Evolutionary conservation across 2,797 vertebrate species (phyloP).

Genomic region (Botia almorhae): DNA sequence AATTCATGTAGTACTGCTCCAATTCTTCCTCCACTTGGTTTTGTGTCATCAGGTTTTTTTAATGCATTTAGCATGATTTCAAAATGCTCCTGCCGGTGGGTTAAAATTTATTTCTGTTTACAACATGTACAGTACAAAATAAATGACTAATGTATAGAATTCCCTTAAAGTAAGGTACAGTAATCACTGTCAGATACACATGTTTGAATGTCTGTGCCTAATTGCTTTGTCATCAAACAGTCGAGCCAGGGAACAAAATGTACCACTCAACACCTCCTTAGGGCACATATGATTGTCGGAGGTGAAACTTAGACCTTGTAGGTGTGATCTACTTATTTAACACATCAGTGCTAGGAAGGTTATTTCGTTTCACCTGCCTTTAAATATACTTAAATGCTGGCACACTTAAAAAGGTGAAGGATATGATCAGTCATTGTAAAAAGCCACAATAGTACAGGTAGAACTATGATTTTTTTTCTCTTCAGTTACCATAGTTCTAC

Average conservation of each 20-base stretch:
- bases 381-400: too few species aligned
- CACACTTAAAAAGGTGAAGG: too few species aligned
- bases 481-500: not conserved
- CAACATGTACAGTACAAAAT: slow-evolving; percentile 30
- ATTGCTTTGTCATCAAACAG: slow-evolving; percentile 22
- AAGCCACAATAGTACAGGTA: not conserved
- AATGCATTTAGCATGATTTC: slow-evolving; percentile 44
- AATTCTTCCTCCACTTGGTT: slow-evolving; percentile 23
- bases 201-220: slow-evolving; percentile 23
- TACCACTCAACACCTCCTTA: not conserved
- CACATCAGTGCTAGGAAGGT: not conserved
- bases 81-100: not conserved
- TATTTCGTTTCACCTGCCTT: not conserved
- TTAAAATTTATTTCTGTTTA: slow-evolving; percentile 31
- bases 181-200: slow-evolving; percentile 1
- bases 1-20: slow-evolving; percentile 30
- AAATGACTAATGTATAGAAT: slow-evolving; percentile 26
- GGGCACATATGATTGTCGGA: not conserved
- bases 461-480: not conserved
- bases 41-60: slow-evolving; percentile 49
- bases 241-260: slow-evolving; percentile 17
- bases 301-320: not conserved
- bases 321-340: not conserved
- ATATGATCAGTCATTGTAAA: too few species aligned
- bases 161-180: not conserved